Evolutionary conservation across 2,888 invertebrate genomes (phyloP).

Genomic region (Chymomyza procnemis): DNA sequence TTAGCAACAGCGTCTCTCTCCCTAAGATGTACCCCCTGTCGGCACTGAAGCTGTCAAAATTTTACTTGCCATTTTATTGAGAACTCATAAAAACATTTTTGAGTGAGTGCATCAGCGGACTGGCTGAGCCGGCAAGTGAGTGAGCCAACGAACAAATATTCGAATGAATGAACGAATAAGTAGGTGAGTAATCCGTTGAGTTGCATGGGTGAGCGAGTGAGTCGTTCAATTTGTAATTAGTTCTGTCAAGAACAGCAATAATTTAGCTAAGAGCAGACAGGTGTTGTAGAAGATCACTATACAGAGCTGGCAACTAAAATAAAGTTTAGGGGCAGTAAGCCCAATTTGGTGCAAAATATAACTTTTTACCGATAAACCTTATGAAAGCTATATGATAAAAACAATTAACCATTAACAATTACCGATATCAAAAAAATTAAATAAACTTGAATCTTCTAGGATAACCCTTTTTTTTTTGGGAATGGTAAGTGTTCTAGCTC

Average conservation of each 20-base stretch:
- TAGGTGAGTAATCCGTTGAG: constrained; percentile 10
- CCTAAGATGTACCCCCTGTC: background rate
- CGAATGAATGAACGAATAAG: constrained; percentile 3
- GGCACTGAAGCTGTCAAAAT: constrained; percentile 1
- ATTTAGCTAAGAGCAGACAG: background rate
- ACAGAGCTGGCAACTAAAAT: background rate
- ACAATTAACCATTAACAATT: too few species aligned
- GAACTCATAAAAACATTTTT: constrained; percentile 16
- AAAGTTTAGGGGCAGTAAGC: background rate
- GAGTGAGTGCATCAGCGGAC: constrained; percentile 16
- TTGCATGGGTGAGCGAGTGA: background rate
- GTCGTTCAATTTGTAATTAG: constrained; percentile 51
- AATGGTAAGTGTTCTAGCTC: too few species aligned
- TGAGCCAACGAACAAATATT: constrained; percentile 1
- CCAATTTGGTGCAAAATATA: too few species aligned
- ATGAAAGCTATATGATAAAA: too few species aligned
- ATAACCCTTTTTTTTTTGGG: too few species aligned
- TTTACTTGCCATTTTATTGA: constrained; percentile 22
- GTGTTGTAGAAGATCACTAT: background rate
- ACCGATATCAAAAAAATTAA: too few species aligned
- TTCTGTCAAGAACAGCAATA: constrained; percentile 57
- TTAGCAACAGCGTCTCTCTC: background rate
- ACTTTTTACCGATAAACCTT: too few species aligned
- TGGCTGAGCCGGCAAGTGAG: background rate
- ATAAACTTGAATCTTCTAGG: too few species aligned